Base-by-base conservation (phyloP, 1,140 invertebrate genomes). In the Formica exsecta region DNA sequence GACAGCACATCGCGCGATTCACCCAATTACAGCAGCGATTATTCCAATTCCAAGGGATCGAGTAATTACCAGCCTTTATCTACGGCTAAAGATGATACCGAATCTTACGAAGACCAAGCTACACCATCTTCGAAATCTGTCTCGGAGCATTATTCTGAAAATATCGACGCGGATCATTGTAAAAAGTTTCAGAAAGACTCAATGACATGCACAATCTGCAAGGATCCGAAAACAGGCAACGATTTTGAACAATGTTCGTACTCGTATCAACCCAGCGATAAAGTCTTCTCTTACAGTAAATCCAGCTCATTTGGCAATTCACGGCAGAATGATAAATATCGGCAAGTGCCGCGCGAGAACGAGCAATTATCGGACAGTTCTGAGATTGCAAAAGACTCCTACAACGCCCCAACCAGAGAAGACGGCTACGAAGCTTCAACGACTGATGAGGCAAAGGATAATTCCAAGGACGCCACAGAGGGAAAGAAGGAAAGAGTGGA, bases 201-300 rank as follows among this genome's bases (percentile, higher is more conserved):
- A 3, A 96, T 97, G 96, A 95, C 96, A 1, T 98, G 97, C 90
- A 96, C 95, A 73, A 93, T 97, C 1, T 98, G 97, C 91, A 96
- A 96, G 90, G 96, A 97, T 91, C 95, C 96, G 0, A 96, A 97
- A 91, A 97, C 96, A 1, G 96, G 97, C n/a, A 97, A 96, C 16
- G 96, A 96, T 80, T 97, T 96, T 81, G 97, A 97, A 94, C 96
- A 97, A 61, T 97, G 97, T 90, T 96, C 96, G 0, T 97, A 97
- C 92, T 96, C 96, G 13, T 96, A 96, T 11, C 95, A 96, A 85
- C 97, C 97, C 0, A 96, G 96, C 86, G 96, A 97, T 87, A 97
- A 97, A 90, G 95, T 96, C 87, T 97, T 96, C 89, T 96, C 97
- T 16, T 97, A 97, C 89, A 92, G 77, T 4, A 93, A 93, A 54